Conservation (phyloP, 2,797 vertebrate genomes). For the Onychomys torridus region DNA sequence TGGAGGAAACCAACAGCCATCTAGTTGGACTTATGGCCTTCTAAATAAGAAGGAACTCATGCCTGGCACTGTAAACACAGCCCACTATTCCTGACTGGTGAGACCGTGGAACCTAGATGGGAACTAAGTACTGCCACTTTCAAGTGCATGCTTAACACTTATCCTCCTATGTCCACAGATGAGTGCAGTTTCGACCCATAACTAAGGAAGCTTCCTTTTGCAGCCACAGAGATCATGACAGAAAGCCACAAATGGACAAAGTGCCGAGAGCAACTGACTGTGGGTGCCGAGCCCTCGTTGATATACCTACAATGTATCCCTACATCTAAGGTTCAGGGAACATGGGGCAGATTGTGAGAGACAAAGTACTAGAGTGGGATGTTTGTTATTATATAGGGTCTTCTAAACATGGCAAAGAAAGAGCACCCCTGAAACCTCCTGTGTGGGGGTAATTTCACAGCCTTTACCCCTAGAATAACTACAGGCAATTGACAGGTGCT, state of each 20-base stretch:
- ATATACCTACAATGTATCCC: background rate
- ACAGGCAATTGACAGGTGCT: background rate
- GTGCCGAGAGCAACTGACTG: background rate
- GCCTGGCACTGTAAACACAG: background rate
- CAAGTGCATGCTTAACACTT: background rate
- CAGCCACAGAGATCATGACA: background rate
- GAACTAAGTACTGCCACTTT: background rate
- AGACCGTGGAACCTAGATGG: background rate
- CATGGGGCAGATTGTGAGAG: background rate
- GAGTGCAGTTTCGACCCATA: background rate
- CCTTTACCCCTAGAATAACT: background rate
- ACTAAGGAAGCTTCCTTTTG: background rate
- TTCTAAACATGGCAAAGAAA: background rate
- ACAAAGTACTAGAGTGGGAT: background rate
- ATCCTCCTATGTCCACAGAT: background rate
- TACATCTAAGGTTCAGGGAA: background rate
- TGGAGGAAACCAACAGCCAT: background rate
- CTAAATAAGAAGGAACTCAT: background rate
- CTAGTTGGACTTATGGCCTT: background rate
- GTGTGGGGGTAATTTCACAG: too few species aligned
- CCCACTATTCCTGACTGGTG: background rate
- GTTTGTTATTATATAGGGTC: background rate
- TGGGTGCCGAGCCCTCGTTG: background rate
- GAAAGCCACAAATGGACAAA: background rate
- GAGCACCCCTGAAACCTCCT: too few species aligned